Evolutionary conservation across 2,888 invertebrate species (phyloP).

Genomic region (Epirrita christyi): DNA sequence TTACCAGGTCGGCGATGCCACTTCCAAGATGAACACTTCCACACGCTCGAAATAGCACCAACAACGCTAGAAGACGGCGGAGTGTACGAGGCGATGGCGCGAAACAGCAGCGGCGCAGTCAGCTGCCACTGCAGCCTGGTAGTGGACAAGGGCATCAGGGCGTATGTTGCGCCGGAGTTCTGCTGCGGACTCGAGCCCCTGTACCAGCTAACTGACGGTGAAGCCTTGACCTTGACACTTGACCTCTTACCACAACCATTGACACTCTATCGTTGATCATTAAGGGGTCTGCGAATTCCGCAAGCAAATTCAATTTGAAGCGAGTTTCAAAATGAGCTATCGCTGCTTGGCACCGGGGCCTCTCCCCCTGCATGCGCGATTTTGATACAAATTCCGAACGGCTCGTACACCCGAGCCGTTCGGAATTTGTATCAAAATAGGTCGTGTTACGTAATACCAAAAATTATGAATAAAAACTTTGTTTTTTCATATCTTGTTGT

Average conservation of each 20-base stretch:
- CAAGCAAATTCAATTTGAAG: too few species aligned
- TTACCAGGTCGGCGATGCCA: slow-evolving; percentile 83
- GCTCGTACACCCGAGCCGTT: too few species aligned
- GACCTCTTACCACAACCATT: too few species aligned
- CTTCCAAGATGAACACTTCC: slow-evolving; percentile 90
- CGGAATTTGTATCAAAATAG: too few species aligned
- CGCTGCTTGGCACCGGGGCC: too few species aligned
- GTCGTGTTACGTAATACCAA: too few species aligned
- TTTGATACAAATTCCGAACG: too few species aligned
- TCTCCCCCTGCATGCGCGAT: too few species aligned
- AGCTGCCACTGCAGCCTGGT: slow-evolving; percentile 90
- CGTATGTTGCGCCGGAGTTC: slow-evolving; percentile 92
- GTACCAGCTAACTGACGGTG: slow-evolving; percentile 86
- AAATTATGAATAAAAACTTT: too few species aligned
- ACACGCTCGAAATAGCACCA: slow-evolving; percentile 93
- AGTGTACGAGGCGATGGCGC: slow-evolving; percentile 90
- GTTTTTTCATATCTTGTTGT: too few species aligned
- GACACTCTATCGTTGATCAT: too few species aligned
- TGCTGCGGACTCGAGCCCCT: slow-evolving; percentile 88
- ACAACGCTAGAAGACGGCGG: slow-evolving; percentile 92
- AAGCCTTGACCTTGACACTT: background rate
- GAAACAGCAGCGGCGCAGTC: slow-evolving; percentile 92
- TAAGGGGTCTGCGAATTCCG: background rate
- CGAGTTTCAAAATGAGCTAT: too few species aligned
- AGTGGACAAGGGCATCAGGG: slow-evolving; percentile 93